Evolutionary conservation across 2,797 vertebrate genomes (phyloP).

Genomic region (Coracias cyanogaster): DNA sequence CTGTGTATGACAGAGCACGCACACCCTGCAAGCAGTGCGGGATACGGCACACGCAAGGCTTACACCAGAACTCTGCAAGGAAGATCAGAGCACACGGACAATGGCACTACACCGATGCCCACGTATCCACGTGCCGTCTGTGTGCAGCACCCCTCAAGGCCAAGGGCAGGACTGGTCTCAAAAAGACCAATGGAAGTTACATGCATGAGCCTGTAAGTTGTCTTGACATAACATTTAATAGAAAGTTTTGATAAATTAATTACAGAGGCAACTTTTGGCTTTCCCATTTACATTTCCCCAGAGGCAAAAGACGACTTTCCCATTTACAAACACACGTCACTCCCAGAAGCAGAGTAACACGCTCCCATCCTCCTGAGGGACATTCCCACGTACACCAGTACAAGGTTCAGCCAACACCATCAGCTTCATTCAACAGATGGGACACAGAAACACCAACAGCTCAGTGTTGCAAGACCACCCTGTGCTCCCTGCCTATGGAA

Average conservation of each 20-base stretch:
- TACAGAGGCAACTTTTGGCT: not conserved
- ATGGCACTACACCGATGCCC: accelerated
- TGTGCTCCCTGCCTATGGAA: not conserved
- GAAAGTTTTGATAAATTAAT: not conserved
- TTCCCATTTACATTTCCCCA: not conserved
- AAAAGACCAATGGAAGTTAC: not conserved
- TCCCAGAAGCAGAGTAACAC: not conserved
- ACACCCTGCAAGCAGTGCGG: not conserved
- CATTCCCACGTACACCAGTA: not conserved
- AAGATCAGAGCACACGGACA: accelerated
- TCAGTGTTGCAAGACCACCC: accelerated
- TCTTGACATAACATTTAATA: not conserved
- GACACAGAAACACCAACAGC: accelerated
- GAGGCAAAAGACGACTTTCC: not conserved
- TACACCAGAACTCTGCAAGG: not conserved
- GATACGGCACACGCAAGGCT: accelerated
- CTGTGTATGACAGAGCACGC: accelerated
- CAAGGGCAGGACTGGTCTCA: not conserved
- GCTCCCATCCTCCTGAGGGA: not conserved
- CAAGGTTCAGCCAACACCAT: not conserved
- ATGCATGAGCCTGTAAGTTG: not conserved
- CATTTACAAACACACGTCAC: accelerated
- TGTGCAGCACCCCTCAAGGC: not conserved
- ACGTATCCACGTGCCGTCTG: not conserved
- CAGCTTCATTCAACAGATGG: not conserved